A percentile compares a stretch with the other conserved stretches of the same genome.
phyloP scores from a whole-genome alignment of 2,888 invertebrate genomes.

The Drosophila borborema region DNA sequence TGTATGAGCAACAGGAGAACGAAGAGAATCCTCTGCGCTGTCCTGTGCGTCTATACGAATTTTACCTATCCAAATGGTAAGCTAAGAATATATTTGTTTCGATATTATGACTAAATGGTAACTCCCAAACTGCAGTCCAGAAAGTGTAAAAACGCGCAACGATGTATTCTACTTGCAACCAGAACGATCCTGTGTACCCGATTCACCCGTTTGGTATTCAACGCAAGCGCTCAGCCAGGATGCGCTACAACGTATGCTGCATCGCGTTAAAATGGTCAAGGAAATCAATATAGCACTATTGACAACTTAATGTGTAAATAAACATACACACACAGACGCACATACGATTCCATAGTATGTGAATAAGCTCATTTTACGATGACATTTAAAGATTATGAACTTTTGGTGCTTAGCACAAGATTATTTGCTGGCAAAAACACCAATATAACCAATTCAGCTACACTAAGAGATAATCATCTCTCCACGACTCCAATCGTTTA shows the following conservation, averaged over 20 bases:
- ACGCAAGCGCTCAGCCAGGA: constrained; percentile 93
- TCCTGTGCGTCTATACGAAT: constrained; percentile 98
- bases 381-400: constrained; percentile 43
- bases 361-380: constrained; percentile 48
- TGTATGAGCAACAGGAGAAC: constrained; percentile 97
- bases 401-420: constrained; percentile 73
- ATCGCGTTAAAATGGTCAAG: constrained; percentile 96
- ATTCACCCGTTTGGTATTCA: constrained; percentile 98
- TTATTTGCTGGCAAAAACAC: constrained; percentile 64
- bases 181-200: constrained; percentile 96
- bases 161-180: constrained; percentile 97
- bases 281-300: constrained; percentile 94
- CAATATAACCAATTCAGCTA: constrained; percentile 36
- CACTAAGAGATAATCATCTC: constrained; percentile 38
- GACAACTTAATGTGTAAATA: constrained; percentile 85
- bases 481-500: constrained; percentile 30
- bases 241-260: constrained; percentile 95
- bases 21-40: constrained; percentile 96
- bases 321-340: constrained; percentile 23
- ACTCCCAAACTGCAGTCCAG: constrained; percentile 89
- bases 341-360: constrained; percentile 50
- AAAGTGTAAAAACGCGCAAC: constrained; percentile 96
- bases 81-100: neutral
- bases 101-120: no score
- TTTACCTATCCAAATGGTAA: constrained; percentile 98